Conservation (phyloP, 1,140 invertebrate genomes). For the Zophobas morio region DNA sequence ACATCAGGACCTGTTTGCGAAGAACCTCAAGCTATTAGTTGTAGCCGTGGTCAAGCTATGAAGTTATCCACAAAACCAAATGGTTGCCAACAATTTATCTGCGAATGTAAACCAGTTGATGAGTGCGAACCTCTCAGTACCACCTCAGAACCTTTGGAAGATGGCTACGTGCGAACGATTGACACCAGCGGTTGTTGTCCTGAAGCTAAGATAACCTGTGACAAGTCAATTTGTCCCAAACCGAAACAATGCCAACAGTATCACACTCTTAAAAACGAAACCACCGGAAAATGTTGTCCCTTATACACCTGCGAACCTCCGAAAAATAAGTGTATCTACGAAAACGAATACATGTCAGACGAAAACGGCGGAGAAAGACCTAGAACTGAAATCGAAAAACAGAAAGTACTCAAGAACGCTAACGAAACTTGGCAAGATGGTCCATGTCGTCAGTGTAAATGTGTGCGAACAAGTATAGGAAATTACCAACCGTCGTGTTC, state of each 20-base stretch:
- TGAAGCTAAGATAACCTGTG: slow-evolving; percentile 73
- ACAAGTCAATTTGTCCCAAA: slow-evolving; percentile 74
- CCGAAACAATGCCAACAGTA: slow-evolving; percentile 73
- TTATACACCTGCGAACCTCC: slow-evolving; percentile 78
- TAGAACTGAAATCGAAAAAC: slow-evolving; percentile 62
- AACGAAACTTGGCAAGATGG: slow-evolving; percentile 79
- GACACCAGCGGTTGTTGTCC: slow-evolving; percentile 78
- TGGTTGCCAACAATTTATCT: slow-evolving; percentile 79
- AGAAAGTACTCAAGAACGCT: slow-evolving; percentile 69
- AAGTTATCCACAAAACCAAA: slow-evolving; percentile 74
- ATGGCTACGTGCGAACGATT: slow-evolving; percentile 68
- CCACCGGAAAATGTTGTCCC: slow-evolving; percentile 76
- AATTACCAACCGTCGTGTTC: slow-evolving; percentile 62
- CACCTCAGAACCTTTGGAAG: slow-evolving; percentile 69
- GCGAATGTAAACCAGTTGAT: slow-evolving; percentile 79
- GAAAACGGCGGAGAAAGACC: slow-evolving; percentile 71
- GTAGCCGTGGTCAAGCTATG: slow-evolving; percentile 78
- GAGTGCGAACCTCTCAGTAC: slow-evolving; percentile 74
- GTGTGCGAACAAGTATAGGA: slow-evolving; percentile 63
- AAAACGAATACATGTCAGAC: slow-evolving; percentile 71
- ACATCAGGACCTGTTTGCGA: slow-evolving; percentile 71
- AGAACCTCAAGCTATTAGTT: slow-evolving; percentile 76
- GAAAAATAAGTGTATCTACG: slow-evolving; percentile 79
- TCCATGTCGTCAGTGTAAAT: slow-evolving; percentile 76
- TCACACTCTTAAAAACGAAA: slow-evolving; percentile 69